A percentile compares a stretch with the other conserved stretches of the same genome.
Evolutionary conservation across 64 coral and sea anemone species (phyloP).

Genomic region (Dendrophyllia cribrosa): DNA sequence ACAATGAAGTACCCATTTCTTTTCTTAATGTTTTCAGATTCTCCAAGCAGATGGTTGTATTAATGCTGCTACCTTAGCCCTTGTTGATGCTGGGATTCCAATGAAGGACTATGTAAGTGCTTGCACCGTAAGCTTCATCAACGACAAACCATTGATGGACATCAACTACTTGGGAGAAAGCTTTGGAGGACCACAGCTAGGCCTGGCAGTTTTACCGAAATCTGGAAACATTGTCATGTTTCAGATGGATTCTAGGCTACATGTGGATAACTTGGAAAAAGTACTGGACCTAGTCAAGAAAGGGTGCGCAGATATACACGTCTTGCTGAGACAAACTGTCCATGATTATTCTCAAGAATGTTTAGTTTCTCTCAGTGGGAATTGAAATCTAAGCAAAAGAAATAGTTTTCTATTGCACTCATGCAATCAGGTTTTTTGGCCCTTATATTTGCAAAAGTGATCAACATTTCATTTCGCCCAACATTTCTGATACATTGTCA

Average conservation of each 20-base stretch:
- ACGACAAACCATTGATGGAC: slow-evolving; percentile 91
- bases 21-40: slow-evolving; percentile 56
- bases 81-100: slow-evolving; percentile 98
- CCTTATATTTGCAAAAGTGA: no score
- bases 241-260: slow-evolving; percentile 96
- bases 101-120: slow-evolving; percentile 99
- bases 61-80: slow-evolving; percentile 93
- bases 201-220: slow-evolving; percentile 95
- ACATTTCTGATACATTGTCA: no score
- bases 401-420: not conserved
- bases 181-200: slow-evolving; percentile 87
- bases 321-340: slow-evolving; percentile 75
- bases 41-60: slow-evolving; percentile 99
- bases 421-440: no score
- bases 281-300: slow-evolving; percentile 88
- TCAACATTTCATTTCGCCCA: no score
- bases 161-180: slow-evolving; percentile 94
- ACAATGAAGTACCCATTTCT: not conserved
- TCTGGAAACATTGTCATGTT: slow-evolving; percentile 98
- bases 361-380: slow-evolving; percentile 43
- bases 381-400: not conserved
- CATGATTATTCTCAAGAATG: slow-evolving; percentile 82
- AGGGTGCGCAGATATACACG: slow-evolving; percentile 95
- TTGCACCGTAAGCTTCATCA: slow-evolving; percentile 90
- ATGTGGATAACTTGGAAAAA: slow-evolving; percentile 97